These are phyloP conservation scores for Oligia fasciuncula DNA, from an alignment of 2,888 invertebrate genomes.

Conservation along the genomic window DNA sequence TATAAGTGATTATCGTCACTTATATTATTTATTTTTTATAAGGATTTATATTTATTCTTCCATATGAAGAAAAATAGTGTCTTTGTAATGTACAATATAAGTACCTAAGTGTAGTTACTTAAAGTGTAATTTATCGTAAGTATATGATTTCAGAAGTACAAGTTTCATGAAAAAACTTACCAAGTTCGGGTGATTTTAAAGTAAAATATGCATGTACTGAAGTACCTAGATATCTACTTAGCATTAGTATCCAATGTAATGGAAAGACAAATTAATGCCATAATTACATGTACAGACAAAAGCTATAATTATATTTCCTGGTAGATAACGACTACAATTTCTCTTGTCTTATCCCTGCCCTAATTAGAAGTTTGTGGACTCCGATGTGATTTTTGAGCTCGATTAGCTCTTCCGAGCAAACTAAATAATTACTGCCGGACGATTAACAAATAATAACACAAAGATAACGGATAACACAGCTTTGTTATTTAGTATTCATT, in stretches of 20 bases:
- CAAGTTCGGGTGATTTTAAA: neutral
- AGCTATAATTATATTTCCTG: slow-evolving; percentile 22
- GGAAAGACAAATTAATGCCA: neutral
- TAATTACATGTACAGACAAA: slow-evolving; percentile 1
- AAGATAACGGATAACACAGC: slow-evolving; percentile 60
- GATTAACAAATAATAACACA: slow-evolving; percentile 70
- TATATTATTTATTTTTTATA: slow-evolving; percentile 5
- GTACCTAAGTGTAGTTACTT: neutral
- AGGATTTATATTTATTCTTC: neutral
- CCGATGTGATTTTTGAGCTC: slow-evolving; percentile 61
- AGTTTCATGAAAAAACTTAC: slow-evolving; percentile 1
- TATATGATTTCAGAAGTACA: neutral
- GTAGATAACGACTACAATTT: slow-evolving; percentile 26
- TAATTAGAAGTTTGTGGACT: slow-evolving; percentile 49
- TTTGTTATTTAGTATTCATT: slow-evolving; percentile 74
- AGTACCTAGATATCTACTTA: neutral
- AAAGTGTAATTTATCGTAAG: neutral
- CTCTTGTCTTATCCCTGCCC: slow-evolving; percentile 26
- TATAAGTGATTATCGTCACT: neutral
- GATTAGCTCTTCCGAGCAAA: slow-evolving; percentile 58
- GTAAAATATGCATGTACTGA: slow-evolving; percentile 4
- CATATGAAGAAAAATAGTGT: neutral
- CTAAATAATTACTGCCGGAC: slow-evolving; percentile 63
- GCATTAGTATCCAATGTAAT: neutral
- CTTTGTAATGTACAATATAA: slow-evolving; percentile 1